Evolutionary conservation across 1,140 invertebrate species (phyloP), one percentile per base, ranked within the genome.

Genomic region (Alviniconcha marisindica): DNA sequence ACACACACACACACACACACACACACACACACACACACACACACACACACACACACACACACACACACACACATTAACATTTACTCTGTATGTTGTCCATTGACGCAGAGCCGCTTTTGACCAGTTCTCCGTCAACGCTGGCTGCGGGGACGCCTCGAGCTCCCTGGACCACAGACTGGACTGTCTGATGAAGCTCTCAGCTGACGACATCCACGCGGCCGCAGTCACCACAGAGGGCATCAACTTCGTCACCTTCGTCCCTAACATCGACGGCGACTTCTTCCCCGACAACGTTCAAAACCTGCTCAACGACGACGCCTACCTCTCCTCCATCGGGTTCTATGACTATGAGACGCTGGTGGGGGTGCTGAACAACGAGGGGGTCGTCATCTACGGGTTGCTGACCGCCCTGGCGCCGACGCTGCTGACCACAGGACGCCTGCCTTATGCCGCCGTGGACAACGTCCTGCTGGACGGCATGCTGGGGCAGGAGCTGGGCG

Each of bases 171-270:
- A 2, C 69, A 31, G 69, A 1, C 69, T 71, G 14, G 31, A 71
- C 1, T 71, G 69, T 24, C 69, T 71, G 38, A 71, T 71, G 69
- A 71, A 31, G 69, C 24, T 71, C 10, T 36, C 69, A 10, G 33
- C 33, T 40, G 69, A 71, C 69, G 69, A 36, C 69, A 71, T 71
- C 38, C 36, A 71, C 38, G 18, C 5, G 0, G 42, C 24, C 42
- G 33, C 73, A 24, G n/a, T 76, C 40, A n/a, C 40, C 73, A 76
- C 73, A 28, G 73, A 76, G 44, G 73, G 28, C 73, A 42, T 21
- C 10, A 28, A 44, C 18, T 44, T 51, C 31, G 42, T 76, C 44
- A 28, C 73, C 31, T 76, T 76, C 42, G 73, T 76, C 4, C 73
- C 73, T 4, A 33, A 21, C 24, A 31, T 28, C 14, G 73, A 76